Percentiles rank a stretch among this genome's conserved stretches.
Conservation (phyloP, 2,113 vertebrate species). For the Oxyura jamaicensis region DNA sequence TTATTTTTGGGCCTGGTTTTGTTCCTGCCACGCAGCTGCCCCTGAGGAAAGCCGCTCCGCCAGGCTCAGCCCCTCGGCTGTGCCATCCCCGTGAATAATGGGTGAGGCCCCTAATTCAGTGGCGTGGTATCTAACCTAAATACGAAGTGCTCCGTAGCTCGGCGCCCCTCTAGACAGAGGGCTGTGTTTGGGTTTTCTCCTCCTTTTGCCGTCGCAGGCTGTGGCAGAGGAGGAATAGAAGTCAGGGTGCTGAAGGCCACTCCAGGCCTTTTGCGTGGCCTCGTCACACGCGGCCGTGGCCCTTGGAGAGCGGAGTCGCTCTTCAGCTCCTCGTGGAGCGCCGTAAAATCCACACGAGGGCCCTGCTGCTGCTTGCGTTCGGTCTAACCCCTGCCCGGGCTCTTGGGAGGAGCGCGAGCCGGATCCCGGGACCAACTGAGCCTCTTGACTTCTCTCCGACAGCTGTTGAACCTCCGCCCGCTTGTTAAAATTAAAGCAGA, state of each 20-base stretch:
- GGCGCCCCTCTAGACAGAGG: background rate
- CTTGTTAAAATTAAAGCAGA: slow-evolving; percentile 6
- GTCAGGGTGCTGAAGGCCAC: background rate
- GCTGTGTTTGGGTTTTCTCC: background rate
- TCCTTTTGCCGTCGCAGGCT: background rate
- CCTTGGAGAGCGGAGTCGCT: background rate
- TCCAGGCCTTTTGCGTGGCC: background rate
- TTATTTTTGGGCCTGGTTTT: no score
- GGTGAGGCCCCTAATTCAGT: background rate
- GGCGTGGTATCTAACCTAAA: background rate
- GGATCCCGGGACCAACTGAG: background rate
- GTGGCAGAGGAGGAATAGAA: background rate
- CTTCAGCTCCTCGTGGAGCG: background rate
- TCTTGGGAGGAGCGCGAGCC: background rate
- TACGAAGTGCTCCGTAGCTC: rapidly evolving
- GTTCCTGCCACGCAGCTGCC: background rate
- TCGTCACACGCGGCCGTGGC: background rate
- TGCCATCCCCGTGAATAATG: background rate
- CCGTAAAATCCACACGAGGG: background rate
- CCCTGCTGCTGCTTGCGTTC: background rate
- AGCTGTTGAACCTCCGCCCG: background rate
- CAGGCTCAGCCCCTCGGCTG: rapidly evolving
- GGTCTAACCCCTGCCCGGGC: background rate
- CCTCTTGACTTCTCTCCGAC: background rate
- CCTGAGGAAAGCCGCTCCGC: background rate